These are phyloP conservation scores for Bubalus kerabau DNA, from an alignment of 2,113 vertebrate species.

Conservation along the genomic window DNA sequence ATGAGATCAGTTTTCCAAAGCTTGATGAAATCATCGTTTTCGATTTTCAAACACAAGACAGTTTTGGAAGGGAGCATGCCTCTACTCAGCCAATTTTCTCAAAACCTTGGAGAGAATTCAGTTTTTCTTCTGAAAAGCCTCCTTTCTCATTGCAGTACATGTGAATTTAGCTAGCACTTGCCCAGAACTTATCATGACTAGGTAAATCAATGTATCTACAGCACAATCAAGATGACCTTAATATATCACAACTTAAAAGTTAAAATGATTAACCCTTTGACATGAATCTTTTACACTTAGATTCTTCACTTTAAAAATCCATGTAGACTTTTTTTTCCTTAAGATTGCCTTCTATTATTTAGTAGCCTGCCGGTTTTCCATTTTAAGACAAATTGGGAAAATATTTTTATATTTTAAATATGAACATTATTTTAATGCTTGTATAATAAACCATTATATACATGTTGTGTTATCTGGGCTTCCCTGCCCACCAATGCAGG, in stretches of 20 bases:
- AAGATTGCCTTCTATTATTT: not conserved
- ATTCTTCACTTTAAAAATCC: not conserved
- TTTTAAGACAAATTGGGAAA: not conserved
- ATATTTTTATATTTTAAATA: not conserved
- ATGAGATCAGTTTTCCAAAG: not conserved
- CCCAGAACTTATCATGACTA: not conserved
- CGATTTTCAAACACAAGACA: not conserved
- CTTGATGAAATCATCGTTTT: not conserved
- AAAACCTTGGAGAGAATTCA: not conserved
- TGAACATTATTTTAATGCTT: not conserved
- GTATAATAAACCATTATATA: not conserved
- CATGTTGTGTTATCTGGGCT: not conserved
- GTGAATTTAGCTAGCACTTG: not conserved
- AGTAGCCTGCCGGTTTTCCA: not conserved
- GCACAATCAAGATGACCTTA: not conserved
- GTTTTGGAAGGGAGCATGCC: not conserved
- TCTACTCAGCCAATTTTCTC: not conserved
- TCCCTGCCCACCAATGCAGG: not conserved
- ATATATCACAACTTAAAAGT: not conserved
- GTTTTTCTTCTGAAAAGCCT: not conserved
- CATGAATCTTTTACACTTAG: not conserved
- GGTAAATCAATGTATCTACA: not conserved
- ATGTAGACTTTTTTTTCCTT: not conserved
- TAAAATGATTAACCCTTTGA: not conserved
- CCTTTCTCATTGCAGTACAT: not conserved